Conservation (phyloP, 2,888 invertebrate species). For the Drosophila antonietae region DNA sequence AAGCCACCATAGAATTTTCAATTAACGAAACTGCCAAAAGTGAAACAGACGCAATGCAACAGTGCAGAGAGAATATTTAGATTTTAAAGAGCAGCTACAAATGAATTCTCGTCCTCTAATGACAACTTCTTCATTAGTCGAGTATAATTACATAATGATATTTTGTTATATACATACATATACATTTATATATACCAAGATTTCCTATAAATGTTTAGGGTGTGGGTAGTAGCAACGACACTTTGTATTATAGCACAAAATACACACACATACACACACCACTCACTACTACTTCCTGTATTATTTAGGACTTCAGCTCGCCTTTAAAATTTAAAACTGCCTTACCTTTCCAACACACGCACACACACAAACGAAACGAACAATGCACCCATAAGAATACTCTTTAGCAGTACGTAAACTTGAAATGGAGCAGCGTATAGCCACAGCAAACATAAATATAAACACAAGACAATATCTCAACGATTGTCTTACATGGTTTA, state of each 20-base stretch:
- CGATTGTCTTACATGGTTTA: conserved; percentile 65
- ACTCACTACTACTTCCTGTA: conserved; percentile 64
- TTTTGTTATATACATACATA: conserved; percentile 52
- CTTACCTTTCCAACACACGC: conserved; percentile 55
- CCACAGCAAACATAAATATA: conserved; percentile 27
- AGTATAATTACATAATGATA: conserved; percentile 59
- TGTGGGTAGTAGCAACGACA: conserved; percentile 72
- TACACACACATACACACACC: conserved; percentile 35
- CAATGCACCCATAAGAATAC: conserved; percentile 74
- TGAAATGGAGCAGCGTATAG: conserved; percentile 23
- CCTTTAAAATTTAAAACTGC: conserved; percentile 74
- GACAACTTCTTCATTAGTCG: conserved; percentile 84
- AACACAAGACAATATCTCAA: conserved; percentile 68
- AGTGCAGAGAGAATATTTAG: conserved; percentile 26
- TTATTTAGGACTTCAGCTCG: conserved; percentile 59
- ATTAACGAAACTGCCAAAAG: conserved; percentile 72
- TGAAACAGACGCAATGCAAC: conserved; percentile 13
- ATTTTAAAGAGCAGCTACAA: conserved; percentile 56
- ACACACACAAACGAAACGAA: conserved; percentile 41
- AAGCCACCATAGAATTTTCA: conserved; percentile 24
- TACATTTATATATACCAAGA: conserved; percentile 31
- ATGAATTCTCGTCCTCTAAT: conserved; percentile 82
- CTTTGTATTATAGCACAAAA: conserved; percentile 77
- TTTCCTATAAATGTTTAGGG: conserved; percentile 78
- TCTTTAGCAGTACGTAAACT: conserved; percentile 58